Evolutionary conservation across 2,797 vertebrate genomes (phyloP), one percentile per base, ranked within the genome.

Genomic region (Phrynocephalus guinanensis): DNA sequence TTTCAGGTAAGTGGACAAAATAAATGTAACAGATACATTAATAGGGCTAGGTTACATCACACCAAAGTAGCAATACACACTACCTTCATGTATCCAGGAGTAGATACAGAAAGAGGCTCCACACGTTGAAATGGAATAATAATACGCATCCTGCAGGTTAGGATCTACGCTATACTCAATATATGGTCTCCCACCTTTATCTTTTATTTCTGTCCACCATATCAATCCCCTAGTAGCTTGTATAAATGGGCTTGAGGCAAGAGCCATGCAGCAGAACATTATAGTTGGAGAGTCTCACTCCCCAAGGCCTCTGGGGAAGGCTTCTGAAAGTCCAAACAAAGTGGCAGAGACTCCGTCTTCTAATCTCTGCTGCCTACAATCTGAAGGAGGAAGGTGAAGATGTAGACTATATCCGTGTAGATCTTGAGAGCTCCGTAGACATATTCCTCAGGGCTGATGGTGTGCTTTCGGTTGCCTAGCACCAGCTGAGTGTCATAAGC

Each of bases 401-500:
- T 99, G 91, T 99, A 97, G 89, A 99, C 87, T 0, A 99, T 98
- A 88, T 99, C 98, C 0, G 98, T 97, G 94, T 99, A 99, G 92
- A 99, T 98, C 76, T 98, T 97, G 76, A 99, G 97, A 0, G 99
- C 98, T 0, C 98, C 98, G 0, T 96, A 99, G 91, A 99, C 48
- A 22, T 99, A 99, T 89, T 99, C 98, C 94, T 99, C 99, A 0
- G 99, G 98, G 92, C 97, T 98, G 93, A 99, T 96, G 3, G 97
- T 94, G 83, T 98, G 88, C 94, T 98, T 97, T 83, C 98, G 96
- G 95, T 99, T 99, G 73, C 99, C 98, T 80, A 99, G 96, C 73
- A 99, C 97, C 87, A 99, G 96, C 94, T 99, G 98, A 1, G 99
- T 99, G 95, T 99, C 98, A 18, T 98, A 98, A 3, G 98, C 98